Percentiles rank a stretch among this genome's conserved stretches.
Evolutionary conservation across 2,888 invertebrate species (phyloP).

Genomic region (Blomia tropicalis): DNA sequence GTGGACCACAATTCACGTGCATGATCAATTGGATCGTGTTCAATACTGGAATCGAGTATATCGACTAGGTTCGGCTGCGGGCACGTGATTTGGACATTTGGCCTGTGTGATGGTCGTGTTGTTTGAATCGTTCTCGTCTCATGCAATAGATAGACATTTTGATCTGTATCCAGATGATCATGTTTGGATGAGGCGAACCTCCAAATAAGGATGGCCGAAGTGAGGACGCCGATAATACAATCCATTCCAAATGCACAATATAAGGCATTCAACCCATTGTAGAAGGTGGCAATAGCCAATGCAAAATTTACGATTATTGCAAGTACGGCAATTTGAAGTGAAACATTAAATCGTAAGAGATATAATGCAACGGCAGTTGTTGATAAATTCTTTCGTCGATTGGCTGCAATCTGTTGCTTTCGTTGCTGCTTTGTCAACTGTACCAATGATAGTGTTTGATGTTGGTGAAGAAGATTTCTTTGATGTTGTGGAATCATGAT

Average conservation of each 20-base stretch:
- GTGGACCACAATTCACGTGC: constrained; percentile 7
- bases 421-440: too few species aligned
- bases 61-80: not conserved
- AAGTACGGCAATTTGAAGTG: not conserved
- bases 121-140: too few species aligned
- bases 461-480: too few species aligned
- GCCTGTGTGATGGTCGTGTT: too few species aligned
- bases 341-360: not conserved
- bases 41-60: not conserved
- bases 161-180: not conserved
- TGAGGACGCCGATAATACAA: not conserved
- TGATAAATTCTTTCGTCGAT: not conserved
- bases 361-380: not conserved
- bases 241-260: constrained; percentile 12
- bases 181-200: constrained; percentile 2
- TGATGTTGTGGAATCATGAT: too few species aligned
- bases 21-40: not conserved
- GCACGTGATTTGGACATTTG: too few species aligned
- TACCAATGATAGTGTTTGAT: too few species aligned
- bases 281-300: not conserved
- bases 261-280: not conserved
- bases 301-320: not conserved
- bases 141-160: not conserved
- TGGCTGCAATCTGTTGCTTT: too few species aligned
- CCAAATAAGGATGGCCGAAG: constrained; percentile 2